Conservation (phyloP, 2,113 vertebrate genomes). For the Ammodramus savannarum region DNA sequence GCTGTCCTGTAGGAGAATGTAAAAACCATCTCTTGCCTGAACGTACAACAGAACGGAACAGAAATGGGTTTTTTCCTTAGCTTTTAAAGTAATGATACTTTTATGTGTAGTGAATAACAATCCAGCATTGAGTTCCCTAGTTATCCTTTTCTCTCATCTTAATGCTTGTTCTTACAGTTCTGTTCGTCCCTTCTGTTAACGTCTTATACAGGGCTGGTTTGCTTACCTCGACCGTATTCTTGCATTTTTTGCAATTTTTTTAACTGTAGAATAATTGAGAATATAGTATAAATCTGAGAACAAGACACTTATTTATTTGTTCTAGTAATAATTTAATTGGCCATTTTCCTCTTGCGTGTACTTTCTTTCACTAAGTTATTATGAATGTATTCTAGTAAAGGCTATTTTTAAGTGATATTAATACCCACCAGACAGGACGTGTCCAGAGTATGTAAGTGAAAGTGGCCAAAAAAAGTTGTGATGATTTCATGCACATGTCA, state of each 20-base stretch:
- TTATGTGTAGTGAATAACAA: accelerated
- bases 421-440: accelerated
- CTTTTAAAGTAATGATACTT: accelerated
- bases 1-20: background rate
- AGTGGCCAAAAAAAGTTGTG: background rate
- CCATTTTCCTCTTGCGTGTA: background rate
- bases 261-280: background rate
- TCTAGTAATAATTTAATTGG: background rate
- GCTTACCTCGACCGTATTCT: background rate
- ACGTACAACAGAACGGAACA: accelerated
- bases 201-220: background rate
- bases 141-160: background rate
- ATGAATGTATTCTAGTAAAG: background rate
- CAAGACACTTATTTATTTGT: background rate
- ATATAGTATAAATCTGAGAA: background rate
- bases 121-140: accelerated
- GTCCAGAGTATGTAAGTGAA: background rate
- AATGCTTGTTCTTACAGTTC: background rate
- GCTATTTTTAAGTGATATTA: background rate
- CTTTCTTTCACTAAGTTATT: background rate
- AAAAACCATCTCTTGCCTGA: accelerated
- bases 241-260: background rate
- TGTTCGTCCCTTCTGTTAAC: background rate
- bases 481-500: background rate
- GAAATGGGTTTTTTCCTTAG: background rate